Conservation (phyloP, 2,797 vertebrate species). For the Miichthys miiuy region DNA sequence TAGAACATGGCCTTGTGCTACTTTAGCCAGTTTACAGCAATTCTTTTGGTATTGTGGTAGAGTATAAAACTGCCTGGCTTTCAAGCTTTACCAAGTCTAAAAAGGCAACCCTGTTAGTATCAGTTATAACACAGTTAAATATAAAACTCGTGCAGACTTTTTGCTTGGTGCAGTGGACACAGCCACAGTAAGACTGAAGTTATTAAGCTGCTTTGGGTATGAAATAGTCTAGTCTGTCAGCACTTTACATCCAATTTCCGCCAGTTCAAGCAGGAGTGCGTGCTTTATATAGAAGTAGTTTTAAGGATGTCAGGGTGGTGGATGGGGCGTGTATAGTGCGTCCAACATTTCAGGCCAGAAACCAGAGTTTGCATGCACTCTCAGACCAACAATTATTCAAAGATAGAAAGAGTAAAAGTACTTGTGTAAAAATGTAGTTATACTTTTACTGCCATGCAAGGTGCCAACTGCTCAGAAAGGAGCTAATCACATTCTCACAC, state of each 20-base stretch:
- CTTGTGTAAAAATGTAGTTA: no score
- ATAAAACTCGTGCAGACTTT: not conserved
- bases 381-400: not conserved
- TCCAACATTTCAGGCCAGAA: not conserved
- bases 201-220: not conserved
- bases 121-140: slow-evolving; percentile 7
- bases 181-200: not conserved
- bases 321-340: not conserved
- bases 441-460: no score
- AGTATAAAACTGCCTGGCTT: not conserved
- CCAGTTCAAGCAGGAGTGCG: not conserved
- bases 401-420: no score
- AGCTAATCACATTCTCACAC: no score
- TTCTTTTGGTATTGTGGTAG: slow-evolving; percentile 14
- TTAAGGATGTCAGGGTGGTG: not conserved
- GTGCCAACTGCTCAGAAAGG: no score
- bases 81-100: not conserved
- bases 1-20: not conserved
- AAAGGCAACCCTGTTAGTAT: not conserved
- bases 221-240: not conserved
- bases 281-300: not conserved
- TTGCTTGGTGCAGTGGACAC: not conserved
- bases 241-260: not conserved
- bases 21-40: slow-evolving; percentile 12
- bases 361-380: not conserved